Base-by-base conservation (phyloP, 2,888 invertebrate genomes). In the Dasysyrphus albostriatus region DNA sequence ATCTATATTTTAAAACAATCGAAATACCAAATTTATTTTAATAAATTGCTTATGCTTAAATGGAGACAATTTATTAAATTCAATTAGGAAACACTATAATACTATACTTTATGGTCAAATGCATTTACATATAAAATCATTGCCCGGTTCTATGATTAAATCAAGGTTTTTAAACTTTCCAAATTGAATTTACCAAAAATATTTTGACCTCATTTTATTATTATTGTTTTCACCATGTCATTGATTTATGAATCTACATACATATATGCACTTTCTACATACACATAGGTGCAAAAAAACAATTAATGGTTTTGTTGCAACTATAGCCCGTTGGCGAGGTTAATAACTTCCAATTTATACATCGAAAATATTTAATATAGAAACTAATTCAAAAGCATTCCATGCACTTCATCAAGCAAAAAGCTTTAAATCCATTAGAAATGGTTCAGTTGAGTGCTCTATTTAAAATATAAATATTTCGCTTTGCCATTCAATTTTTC, bases 271-370 rank as follows among this genome's bases (percentile, higher is more conserved):
- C n/a, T n/a, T n/a, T n/a, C n/a, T n/a, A n/a, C n/a, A n/a, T n/a
- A 24, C 4, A 49, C 10, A 58, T 16, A 10, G 10, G 16, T 37
- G 37, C 37, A 24, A 6, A 39, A 1, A 58, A 58, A 34, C 59
- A 59, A 59, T 59, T 39, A 59, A 59, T 39, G 19, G 19, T 7
- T 59, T 12, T 19, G 3, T 6, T 37, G 3, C 16, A 12, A 0
- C 24, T 7, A 12, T 19, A 59, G 37, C n/a, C 59, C 1, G 12
- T 10, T 19, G 34, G n/a, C 29, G 32, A 34, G 34, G 56, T 58
- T 58, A 58, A 58, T 58, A 58, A 58, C 56, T 58, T 58, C n/a
- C 56, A 58, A 34, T 58, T 58, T 58, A 9, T 34, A 34, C n/a
- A 34, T 34, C 2, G 29, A 34, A 58, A 58, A 58, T 58, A 16